Conservation (phyloP, 1,140 invertebrate genomes). For the Planococcus citri region DNA sequence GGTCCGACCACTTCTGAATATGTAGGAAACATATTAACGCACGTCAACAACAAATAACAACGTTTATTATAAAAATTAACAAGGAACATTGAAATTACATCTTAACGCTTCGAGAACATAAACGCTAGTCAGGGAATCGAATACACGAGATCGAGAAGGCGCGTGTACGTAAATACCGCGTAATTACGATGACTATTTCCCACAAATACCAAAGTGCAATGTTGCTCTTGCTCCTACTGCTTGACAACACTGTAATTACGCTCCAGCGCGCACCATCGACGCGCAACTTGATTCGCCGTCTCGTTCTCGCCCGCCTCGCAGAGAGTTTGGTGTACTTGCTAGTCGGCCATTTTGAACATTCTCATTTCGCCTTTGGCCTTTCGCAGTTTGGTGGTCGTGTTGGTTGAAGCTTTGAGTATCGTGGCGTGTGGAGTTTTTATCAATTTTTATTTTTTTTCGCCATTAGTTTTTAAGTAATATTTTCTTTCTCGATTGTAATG, state of each 20-base stretch:
- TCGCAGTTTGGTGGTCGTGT: background rate
- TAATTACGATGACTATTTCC: no score
- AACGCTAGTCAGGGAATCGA: no score
- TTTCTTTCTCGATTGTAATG: background rate
- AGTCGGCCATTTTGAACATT: background rate
- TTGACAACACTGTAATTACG: background rate
- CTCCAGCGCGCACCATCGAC: background rate
- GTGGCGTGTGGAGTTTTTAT: background rate
- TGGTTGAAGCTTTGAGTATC: background rate
- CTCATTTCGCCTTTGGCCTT: constrained; percentile 1
- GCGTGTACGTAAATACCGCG: no score
- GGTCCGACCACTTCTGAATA: no score
- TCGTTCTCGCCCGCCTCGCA: no score
- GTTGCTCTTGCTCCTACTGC: background rate
- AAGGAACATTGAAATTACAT: no score
- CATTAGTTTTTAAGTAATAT: background rate
- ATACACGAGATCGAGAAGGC: no score
- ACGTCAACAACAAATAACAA: no score
- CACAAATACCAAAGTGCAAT: no score
- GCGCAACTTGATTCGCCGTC: background rate
- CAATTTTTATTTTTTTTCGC: background rate
- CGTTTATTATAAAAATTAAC: no score
- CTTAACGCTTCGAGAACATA: no score
- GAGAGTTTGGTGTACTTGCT: background rate
- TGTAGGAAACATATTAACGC: no score